Evolutionary conservation across 2,888 invertebrate genomes (phyloP), one percentile per base, ranked within the genome.

Genomic region (Epirrita christyi): DNA sequence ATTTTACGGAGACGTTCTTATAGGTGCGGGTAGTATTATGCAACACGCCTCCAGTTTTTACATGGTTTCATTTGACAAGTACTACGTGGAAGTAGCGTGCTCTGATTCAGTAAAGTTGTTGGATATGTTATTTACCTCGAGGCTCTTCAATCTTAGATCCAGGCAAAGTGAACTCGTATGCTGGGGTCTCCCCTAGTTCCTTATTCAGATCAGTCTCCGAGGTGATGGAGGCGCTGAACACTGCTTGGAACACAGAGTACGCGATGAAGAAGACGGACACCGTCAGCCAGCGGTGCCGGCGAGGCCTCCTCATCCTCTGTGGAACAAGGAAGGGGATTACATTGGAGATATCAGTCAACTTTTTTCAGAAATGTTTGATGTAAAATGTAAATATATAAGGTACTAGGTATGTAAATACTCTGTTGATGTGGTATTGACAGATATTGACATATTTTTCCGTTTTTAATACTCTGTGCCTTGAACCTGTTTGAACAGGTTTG

Each of bases 221-320:
- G 0, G 78, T 77, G 28, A 67, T 65, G 1, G 78, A 75, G 0
- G 82, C 73, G 59, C 84, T 81, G 71, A 86, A 77, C 50, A 86
- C 86, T 0, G 94, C 92, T 73, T 93, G 93, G 67, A 94, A 93
- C 64, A 94, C 93, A 21, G 95, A 94, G 81, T 95, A 95, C 28
- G 95, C 93, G 52, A 95, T 89, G 83, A 95, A 94, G 76, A 95
- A 93, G 46, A 95, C 88, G 6, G 94, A 94, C 67, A 95, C 92
- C 61, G 94, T 93, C 76, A 95, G 88, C 85, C 94, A 93, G 71
- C 95, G 94, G 80, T 95, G 94, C 54, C 95, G 93, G 59, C 94
- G 93, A 47, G 94, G 94, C 72, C 94, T 88, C 71, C 92, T 87
- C 94, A 94, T 94, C 74, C 86, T 92, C 93, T 93, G 88, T 0